Conservation (phyloP, 92 coral and sea anemone genomes). For the Palythoa grandis region DNA sequence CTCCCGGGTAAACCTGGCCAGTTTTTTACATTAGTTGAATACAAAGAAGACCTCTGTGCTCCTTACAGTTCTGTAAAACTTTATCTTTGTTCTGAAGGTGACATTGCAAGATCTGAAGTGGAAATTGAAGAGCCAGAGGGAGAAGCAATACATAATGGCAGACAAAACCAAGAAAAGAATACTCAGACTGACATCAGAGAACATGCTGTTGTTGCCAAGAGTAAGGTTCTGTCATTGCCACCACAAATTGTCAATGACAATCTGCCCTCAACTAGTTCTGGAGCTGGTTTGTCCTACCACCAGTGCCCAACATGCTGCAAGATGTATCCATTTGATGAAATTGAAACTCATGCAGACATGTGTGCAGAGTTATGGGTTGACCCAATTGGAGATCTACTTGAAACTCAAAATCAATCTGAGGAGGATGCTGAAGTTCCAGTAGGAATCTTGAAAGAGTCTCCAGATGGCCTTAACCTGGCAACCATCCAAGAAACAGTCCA, state of each 20-base stretch:
- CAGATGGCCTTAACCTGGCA: constrained; percentile 44
- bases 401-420: constrained; percentile 16
- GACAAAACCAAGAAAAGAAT: constrained; percentile 13
- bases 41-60: constrained; percentile 13
- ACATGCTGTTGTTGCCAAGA: constrained; percentile 27
- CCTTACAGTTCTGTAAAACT: constrained; percentile 48
- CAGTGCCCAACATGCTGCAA: constrained; percentile 40
- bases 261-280: constrained; percentile 17
- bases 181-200: constrained; percentile 25
- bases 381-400: constrained; percentile 43
- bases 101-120: constrained; percentile 27
- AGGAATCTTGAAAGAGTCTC: constrained; percentile 48
- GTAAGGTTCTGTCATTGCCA: constrained; percentile 20
- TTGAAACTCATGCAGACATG: constrained; percentile 26
- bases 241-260: constrained; percentile 16
- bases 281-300: constrained; percentile 24
- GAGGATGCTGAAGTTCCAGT: constrained; percentile 40
- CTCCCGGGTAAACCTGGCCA: constrained; percentile 28
- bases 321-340: constrained; percentile 30
- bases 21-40: constrained; percentile 28
- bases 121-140: constrained; percentile 28
- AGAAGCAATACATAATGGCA: constrained; percentile 23
- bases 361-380: constrained; percentile 45
- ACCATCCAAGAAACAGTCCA: constrained; percentile 39
- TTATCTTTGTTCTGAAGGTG: constrained; percentile 37